These are phyloP conservation scores for Armadillidium nasatum DNA, from an alignment of 1,140 invertebrate species.

Conservation along the genomic window DNA sequence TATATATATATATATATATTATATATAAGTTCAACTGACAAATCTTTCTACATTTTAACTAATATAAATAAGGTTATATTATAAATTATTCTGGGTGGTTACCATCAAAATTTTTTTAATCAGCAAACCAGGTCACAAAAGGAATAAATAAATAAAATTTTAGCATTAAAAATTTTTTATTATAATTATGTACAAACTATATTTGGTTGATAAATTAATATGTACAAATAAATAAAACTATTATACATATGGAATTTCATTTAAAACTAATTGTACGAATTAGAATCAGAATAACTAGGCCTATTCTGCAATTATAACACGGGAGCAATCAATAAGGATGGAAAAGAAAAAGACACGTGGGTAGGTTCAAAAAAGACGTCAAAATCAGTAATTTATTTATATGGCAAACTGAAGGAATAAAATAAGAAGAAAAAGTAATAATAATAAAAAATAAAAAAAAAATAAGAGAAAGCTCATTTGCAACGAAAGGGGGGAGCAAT, in stretches of 20 bases:
- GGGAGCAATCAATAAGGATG: too few species aligned
- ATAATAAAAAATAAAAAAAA: neutral
- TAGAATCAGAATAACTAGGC: neutral
- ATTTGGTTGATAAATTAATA: slow-evolving; percentile 19
- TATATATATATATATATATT: too few species aligned
- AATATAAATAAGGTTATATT: too few species aligned
- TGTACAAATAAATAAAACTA: slow-evolving; percentile 10
- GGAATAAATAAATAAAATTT: too few species aligned
- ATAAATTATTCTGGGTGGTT: too few species aligned
- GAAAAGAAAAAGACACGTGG: neutral
- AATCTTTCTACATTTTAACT: too few species aligned
- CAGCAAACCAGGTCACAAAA: too few species aligned
- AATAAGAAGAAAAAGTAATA: neutral
- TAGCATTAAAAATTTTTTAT: neutral
- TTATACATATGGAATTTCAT: slow-evolving; percentile 1
- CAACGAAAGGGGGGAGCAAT: neutral
- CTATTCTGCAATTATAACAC: too few species aligned
- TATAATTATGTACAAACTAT: slow-evolving; percentile 13
- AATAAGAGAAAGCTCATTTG: neutral
- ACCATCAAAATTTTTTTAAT: too few species aligned
- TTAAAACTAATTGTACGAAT: neutral
- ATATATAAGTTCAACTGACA: too few species aligned
- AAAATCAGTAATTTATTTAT: neutral
- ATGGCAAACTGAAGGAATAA: neutral
- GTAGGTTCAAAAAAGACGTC: neutral